phyloP scores from a whole-genome alignment of 2,888 invertebrate species.

The Ochlodes sylvanus region DNA sequence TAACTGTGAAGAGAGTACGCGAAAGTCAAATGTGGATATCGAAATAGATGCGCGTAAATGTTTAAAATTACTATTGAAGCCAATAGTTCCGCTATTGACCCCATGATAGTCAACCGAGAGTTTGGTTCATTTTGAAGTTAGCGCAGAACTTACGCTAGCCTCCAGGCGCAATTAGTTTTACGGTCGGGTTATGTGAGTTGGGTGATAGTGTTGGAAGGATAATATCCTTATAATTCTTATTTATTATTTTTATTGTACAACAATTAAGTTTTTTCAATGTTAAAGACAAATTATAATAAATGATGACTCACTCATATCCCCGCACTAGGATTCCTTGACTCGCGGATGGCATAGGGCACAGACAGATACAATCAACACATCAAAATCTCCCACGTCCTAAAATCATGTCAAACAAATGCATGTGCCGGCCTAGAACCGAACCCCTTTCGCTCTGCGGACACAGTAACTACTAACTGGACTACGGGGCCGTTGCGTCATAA shows the following conservation, averaged over 20 bases:
- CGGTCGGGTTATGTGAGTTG: constrained; percentile 52
- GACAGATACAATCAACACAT: too few relatives aligned
- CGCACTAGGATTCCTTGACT: too few relatives aligned
- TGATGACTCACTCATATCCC: too few relatives aligned
- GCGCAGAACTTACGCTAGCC: constrained; percentile 65
- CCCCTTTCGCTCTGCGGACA: too few relatives aligned
- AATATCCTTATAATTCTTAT: background rate
- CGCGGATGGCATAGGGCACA: too few relatives aligned
- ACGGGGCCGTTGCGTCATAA: too few relatives aligned
- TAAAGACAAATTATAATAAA: too few relatives aligned
- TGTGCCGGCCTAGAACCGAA: too few relatives aligned
- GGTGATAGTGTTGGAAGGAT: constrained; percentile 16
- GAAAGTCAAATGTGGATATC: constrained; percentile 12
- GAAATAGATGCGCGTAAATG: background rate
- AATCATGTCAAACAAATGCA: too few relatives aligned
- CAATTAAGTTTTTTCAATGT: too few relatives aligned
- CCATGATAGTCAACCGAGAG: constrained; percentile 52
- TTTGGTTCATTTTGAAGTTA: constrained; percentile 66
- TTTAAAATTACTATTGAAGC: constrained; percentile 30
- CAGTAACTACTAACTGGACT: too few relatives aligned
- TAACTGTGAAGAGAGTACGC: background rate
- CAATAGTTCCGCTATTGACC: constrained; percentile 39
- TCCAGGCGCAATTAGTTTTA: constrained; percentile 77
- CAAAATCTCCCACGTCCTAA: too few relatives aligned
- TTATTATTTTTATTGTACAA: background rate